Evolutionary conservation across 2,888 invertebrate genomes (phyloP).

Genomic region (Heliconius ismenius): DNA sequence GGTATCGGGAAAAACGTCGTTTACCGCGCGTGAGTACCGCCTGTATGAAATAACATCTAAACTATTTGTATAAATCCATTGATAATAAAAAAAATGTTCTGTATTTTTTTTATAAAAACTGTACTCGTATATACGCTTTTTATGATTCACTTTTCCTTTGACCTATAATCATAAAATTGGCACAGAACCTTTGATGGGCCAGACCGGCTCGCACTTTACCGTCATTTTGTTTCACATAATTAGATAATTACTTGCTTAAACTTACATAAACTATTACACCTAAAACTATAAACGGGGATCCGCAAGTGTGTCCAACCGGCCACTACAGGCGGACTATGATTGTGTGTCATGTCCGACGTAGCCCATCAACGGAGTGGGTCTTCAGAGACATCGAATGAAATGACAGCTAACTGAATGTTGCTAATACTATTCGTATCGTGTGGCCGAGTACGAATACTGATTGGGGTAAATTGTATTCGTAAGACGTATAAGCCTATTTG

Average conservation of each 20-base stretch:
- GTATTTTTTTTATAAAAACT: no score
- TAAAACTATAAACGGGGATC: neutral
- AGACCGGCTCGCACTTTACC: neutral
- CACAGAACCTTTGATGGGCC: no score
- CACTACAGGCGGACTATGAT: neutral
- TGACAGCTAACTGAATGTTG: constrained; percentile 37
- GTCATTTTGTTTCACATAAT: neutral
- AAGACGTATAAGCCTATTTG: constrained; percentile 40
- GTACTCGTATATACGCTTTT: no score
- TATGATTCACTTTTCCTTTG: no score
- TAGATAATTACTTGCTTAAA: no score
- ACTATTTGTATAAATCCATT: no score
- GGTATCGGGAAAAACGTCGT: no score
- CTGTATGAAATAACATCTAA: no score
- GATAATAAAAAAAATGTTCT: no score
- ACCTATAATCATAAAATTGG: no score
- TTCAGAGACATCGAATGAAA: constrained; percentile 31
- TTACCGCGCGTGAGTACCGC: no score
- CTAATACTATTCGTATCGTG: constrained; percentile 32
- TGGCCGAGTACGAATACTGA: constrained; percentile 40
- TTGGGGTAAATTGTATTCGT: constrained; percentile 42
- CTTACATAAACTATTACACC: neutral
- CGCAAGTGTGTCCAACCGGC: no score
- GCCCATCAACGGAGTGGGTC: constrained; percentile 15
- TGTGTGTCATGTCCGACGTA: neutral